phyloP scores from a whole-genome alignment of 23 tunicate species.

The Halocynthia aurantium region DNA sequence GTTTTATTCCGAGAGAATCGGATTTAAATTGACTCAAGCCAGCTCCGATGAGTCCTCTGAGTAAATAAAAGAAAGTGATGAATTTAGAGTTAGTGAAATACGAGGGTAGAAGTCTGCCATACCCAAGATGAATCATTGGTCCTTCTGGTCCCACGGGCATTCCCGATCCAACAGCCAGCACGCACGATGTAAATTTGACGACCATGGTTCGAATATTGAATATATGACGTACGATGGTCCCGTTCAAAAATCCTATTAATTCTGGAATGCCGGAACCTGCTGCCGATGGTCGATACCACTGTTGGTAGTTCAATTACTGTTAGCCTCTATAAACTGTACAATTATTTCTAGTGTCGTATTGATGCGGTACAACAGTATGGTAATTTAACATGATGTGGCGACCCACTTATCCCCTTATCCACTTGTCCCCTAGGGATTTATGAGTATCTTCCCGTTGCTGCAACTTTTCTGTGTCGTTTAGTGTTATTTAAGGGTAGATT shows the following conservation, averaged over 20 bases:
- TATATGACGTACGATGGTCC: constrained; percentile 91
- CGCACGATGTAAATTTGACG: constrained; percentile 94
- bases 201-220: constrained; percentile 92
- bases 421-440: too few species aligned
- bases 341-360: too few species aligned
- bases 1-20: constrained; percentile 69
- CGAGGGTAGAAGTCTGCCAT: neutral
- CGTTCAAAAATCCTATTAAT: constrained; percentile 94
- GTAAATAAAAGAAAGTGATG: neutral
- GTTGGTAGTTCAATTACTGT: neutral
- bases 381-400: too few species aligned
- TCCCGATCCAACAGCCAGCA: constrained; percentile 92
- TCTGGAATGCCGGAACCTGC: constrained; percentile 99
- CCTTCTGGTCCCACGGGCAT: constrained; percentile 99
- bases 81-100: neutral
- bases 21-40: constrained; percentile 97
- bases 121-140: constrained; percentile 99
- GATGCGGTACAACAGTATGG: too few species aligned
- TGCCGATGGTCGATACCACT: constrained; percentile 98
- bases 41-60: constrained; percentile 95
- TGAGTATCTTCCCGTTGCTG: too few species aligned
- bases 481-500: too few species aligned
- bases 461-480: too few species aligned
- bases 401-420: too few species aligned
- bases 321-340: too few species aligned